A percentile compares a stretch with the other conserved stretches of the same genome.
These are phyloP conservation scores for Dugesia japonica DNA, from an alignment of 2,888 invertebrate species.

Conservation along the genomic window DNA sequence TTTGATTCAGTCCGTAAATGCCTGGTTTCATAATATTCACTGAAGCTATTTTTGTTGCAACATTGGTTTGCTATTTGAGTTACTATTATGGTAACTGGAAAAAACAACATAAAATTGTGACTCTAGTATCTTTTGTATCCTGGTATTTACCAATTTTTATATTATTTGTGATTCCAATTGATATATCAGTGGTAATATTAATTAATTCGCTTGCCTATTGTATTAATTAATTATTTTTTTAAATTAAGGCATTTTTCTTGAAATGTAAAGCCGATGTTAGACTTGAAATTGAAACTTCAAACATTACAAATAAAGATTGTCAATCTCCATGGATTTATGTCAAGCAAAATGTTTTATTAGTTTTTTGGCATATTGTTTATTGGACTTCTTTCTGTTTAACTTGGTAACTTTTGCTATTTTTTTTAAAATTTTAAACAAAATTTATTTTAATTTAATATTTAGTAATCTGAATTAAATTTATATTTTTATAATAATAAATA, in stretches of 20 bases:
- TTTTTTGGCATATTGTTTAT: constrained; percentile 87
- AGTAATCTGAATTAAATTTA: no score
- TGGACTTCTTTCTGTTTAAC: constrained; percentile 95
- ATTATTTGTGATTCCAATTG: constrained; percentile 84
- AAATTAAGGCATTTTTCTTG: neutral
- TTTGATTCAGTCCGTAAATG: neutral
- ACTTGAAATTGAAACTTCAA: neutral
- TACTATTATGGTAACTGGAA: constrained; percentile 89
- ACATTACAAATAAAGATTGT: neutral
- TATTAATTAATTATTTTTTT: no score
- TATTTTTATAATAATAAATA: no score
- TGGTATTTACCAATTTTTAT: constrained; percentile 98
- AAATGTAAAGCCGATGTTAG: no score
- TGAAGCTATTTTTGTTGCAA: constrained; percentile 64
- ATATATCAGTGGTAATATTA: constrained; percentile 89
- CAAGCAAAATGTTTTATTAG: constrained; percentile 56
- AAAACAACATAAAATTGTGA: constrained; percentile 78
- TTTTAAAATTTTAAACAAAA: no score
- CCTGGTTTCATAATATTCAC: neutral
- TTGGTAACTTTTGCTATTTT: constrained; percentile 55
- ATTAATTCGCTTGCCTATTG: no score
- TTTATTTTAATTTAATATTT: no score
- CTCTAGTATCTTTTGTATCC: constrained; percentile 75
- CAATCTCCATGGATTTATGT: constrained; percentile 20
- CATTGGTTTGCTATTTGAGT: constrained; percentile 61